Percentiles rank a stretch among this genome's conserved stretches.
Conservation (phyloP, 2,113 vertebrate genomes). For the Anolis carolinensis region DNA sequence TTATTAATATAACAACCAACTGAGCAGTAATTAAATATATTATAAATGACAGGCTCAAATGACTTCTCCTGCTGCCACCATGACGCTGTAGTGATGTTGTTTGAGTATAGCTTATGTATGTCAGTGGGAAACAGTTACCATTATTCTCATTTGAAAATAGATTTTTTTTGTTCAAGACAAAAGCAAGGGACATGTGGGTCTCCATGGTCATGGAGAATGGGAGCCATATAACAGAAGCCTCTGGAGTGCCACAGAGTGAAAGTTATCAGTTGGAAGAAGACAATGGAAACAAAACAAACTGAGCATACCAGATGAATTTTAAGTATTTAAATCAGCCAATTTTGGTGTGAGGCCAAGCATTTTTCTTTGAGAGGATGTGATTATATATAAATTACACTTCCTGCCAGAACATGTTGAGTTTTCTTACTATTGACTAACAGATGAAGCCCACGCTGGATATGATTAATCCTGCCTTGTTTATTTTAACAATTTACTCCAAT, state of each 20-base stretch:
- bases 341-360: not conserved
- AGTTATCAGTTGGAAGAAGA: not conserved
- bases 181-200: not conserved
- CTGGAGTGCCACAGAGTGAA: not conserved
- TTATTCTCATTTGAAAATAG: not conserved
- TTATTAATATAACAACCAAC: not conserved
- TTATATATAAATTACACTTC: slow-evolving; percentile 34
- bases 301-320: not conserved
- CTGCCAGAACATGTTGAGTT: slow-evolving; percentile 45
- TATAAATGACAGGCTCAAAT: not conserved
- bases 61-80: not conserved
- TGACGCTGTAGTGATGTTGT: not conserved
- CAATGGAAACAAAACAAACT: not conserved
- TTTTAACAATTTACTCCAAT: slow-evolving; percentile 23
- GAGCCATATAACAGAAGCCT: not conserved
- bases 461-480: slow-evolving; percentile 63
- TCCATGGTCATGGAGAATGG: not conserved
- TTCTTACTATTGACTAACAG: slow-evolving; percentile 42
- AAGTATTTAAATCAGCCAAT: not conserved
- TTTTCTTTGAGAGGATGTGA: slow-evolving; percentile 6
- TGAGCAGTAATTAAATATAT: not conserved
- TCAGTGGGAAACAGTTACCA: not conserved
- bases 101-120: not conserved
- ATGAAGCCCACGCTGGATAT: slow-evolving; percentile 47
- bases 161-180: not conserved